phyloP scores from a whole-genome alignment of 2,113 vertebrate genomes.

The Accipiter virgatus region DNA sequence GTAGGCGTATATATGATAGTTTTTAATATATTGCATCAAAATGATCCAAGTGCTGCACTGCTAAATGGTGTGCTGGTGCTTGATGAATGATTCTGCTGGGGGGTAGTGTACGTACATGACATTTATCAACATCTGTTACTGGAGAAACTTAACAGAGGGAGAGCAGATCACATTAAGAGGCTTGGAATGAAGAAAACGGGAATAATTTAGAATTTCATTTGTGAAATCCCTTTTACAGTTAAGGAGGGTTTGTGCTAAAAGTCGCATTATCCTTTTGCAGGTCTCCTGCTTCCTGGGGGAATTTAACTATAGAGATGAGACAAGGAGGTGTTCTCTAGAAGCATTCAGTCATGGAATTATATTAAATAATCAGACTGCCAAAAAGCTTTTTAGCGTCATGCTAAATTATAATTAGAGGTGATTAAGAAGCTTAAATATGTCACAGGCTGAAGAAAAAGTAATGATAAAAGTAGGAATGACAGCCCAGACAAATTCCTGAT shows the following conservation, averaged over 20 bases:
- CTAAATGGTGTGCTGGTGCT: not conserved
- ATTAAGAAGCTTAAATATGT: constrained; percentile 45
- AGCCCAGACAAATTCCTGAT: constrained; percentile 22
- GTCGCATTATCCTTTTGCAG: constrained; percentile 2
- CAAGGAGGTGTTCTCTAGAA: constrained; percentile 16
- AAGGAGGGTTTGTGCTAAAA: not conserved
- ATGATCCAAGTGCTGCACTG: not conserved
- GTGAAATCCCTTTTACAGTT: constrained; percentile 43
- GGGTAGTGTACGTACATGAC: not conserved
- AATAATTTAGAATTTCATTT: constrained; percentile 50
- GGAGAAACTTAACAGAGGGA: not conserved
- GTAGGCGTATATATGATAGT: not conserved
- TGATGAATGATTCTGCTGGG: not conserved
- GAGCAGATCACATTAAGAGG: not conserved
- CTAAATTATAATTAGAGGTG: constrained; percentile 45
- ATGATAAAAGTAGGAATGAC: constrained; percentile 13
- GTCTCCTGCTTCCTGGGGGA: constrained; percentile 14
- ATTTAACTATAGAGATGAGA: constrained; percentile 32
- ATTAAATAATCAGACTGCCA: constrained; percentile 40
- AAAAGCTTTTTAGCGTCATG: constrained; percentile 21
- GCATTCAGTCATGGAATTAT: constrained; percentile 39
- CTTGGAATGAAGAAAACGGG: constrained; percentile 8
- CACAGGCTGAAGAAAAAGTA: constrained; percentile 4
- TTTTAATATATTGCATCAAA: not conserved
- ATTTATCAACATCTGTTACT: not conserved